Evolutionary conservation across 2,797 vertebrate species (phyloP).

Genomic region (Mormyrops boulengeri): DNA sequence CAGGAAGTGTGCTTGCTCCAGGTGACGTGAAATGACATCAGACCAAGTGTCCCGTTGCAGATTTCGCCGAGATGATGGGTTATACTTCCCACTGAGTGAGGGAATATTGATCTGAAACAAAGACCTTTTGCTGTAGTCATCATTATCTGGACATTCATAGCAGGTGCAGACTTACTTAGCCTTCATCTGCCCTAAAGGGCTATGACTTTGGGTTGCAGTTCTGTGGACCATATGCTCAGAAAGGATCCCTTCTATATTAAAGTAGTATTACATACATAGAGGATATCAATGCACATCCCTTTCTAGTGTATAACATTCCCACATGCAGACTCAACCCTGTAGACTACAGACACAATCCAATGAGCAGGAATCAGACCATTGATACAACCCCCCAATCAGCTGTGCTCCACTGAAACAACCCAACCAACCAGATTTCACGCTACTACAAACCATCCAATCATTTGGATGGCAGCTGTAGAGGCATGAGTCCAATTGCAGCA

Average conservation of each 20-base stretch:
- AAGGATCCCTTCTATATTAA: neutral
- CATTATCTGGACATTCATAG: constrained; percentile 32
- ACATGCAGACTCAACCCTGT: neutral
- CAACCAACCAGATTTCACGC: neutral
- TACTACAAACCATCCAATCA: neutral
- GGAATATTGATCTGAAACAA: constrained; percentile 32
- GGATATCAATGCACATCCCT: neutral
- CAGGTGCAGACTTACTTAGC: neutral
- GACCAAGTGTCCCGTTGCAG: constrained; percentile 6
- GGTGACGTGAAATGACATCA: constrained; percentile 14
- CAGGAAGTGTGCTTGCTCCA: constrained; percentile 23
- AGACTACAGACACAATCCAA: neutral
- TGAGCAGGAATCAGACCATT: neutral
- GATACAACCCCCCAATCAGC: neutral
- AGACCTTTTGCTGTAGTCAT: constrained; percentile 27
- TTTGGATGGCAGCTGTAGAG: neutral
- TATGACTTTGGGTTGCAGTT: neutral
- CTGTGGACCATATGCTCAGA: neutral
- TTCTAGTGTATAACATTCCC: neutral
- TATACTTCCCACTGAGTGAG: constrained; percentile 26
- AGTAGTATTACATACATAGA: neutral
- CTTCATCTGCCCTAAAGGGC: neutral
- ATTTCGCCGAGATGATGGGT: constrained; percentile 10
- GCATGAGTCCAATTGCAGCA: neutral
- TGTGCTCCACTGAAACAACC: neutral